Percentiles rank a stretch among this genome's conserved stretches.
Conservation (phyloP, 2,888 invertebrate genomes). For the Esperia sulphurella region DNA sequence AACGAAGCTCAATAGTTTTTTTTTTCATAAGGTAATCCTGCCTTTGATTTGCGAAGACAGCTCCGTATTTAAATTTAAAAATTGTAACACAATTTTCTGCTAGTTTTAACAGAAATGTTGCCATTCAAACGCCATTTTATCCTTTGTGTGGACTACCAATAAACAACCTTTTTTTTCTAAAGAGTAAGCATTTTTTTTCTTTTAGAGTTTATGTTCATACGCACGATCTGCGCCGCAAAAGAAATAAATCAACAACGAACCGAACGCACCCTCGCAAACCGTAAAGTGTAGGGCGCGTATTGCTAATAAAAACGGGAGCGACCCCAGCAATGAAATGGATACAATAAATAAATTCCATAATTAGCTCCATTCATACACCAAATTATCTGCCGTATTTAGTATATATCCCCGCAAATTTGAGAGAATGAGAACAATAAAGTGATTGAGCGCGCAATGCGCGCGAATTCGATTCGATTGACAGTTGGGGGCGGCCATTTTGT, state of each 20-base stretch:
- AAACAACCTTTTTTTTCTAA: constrained; percentile 3
- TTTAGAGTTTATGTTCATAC: constrained; percentile 17
- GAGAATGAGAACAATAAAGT: constrained; percentile 40
- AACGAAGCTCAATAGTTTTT: constrained; percentile 15
- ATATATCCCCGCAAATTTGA: constrained; percentile 34
- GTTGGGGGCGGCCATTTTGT: constrained; percentile 57
- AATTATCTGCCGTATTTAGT: constrained; percentile 57
- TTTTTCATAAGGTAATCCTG: constrained; percentile 33
- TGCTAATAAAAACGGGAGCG: constrained; percentile 60
- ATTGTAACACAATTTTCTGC: constrained; percentile 37
- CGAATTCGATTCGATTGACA: constrained; percentile 59
- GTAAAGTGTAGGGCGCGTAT: constrained; percentile 47
- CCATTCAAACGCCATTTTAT: constrained; percentile 14
- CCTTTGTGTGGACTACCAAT: constrained; percentile 12
- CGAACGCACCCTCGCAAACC: constrained; percentile 42
- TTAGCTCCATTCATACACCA: constrained; percentile 71
- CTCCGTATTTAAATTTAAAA: constrained; percentile 24
- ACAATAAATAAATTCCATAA: constrained; percentile 73
- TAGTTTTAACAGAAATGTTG: constrained; percentile 28
- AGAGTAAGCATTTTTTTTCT: too few relatives aligned
- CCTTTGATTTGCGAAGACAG: constrained; percentile 23
- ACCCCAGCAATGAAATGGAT: constrained; percentile 59
- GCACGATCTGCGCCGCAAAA: constrained; percentile 22
- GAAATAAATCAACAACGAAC: constrained; percentile 46
- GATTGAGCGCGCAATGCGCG: constrained; percentile 27